These are phyloP conservation scores for Rhynchopsitta pachyrhyncha DNA, from an alignment of 2,113 vertebrate genomes.

Conservation along the genomic window DNA sequence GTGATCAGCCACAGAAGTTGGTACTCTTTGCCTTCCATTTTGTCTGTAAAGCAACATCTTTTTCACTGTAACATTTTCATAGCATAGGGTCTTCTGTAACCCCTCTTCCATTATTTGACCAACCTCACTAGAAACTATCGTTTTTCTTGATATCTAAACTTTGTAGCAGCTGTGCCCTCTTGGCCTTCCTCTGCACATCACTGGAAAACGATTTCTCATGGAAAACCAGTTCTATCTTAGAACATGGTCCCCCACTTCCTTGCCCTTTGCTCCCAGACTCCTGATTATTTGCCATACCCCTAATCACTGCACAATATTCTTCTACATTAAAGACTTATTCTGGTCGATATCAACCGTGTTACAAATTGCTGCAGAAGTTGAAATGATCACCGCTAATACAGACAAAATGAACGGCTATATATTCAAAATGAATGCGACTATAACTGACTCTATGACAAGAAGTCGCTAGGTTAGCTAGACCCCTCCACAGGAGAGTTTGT, in stretches of 20 bases:
- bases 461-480: not conserved
- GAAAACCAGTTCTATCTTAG: not conserved
- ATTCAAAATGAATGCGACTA: constrained; percentile 14
- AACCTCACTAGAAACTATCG: not conserved
- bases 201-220: not conserved
- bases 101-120: not conserved
- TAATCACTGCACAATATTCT: not conserved
- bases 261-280: accelerated
- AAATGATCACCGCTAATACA: not conserved
- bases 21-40: not conserved
- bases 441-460: not conserved
- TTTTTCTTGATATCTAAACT: not conserved
- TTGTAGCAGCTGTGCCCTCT: not conserved
- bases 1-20: not conserved
- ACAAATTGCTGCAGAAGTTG: not conserved
- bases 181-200: not conserved
- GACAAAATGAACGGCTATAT: not conserved
- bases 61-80: not conserved
- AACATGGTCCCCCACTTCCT: not conserved
- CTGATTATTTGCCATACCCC: not conserved
- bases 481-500: not conserved
- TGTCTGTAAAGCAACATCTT: not conserved
- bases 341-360: not conserved
- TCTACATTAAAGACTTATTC: not conserved
- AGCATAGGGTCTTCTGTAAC: not conserved